Conservation (phyloP, 2,797 vertebrate genomes). For the Aulostomus chinensis region DNA sequence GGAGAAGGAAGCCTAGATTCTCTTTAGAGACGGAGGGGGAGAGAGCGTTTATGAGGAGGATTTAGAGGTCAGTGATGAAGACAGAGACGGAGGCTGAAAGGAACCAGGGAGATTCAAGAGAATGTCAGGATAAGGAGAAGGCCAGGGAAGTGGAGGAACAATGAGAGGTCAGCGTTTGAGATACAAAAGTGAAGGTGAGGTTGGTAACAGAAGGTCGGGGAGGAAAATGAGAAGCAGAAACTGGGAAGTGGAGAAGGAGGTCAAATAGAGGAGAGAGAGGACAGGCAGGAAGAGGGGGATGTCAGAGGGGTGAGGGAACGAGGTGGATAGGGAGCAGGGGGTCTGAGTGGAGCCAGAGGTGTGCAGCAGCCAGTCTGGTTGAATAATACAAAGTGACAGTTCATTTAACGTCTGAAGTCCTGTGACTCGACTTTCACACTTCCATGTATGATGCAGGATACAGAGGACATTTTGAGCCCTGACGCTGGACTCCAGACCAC, state of each 20-base stretch:
- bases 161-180: background rate
- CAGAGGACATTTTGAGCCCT: too few species aligned
- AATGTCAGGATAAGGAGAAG: background rate
- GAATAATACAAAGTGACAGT: slow-evolving; percentile 30
- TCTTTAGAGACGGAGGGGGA: background rate
- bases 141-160: background rate
- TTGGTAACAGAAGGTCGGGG: background rate
- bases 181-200: background rate
- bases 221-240: background rate
- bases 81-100: background rate
- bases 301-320: background rate
- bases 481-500: background rate
- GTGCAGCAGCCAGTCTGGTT: background rate
- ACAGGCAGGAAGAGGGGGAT: background rate
- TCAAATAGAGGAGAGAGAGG: slow-evolving; percentile 2
- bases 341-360: background rate
- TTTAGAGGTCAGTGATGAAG: background rate
- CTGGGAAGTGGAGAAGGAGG: background rate
- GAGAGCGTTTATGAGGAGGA: background rate
- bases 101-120: background rate
- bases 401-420: slow-evolving; percentile 20
- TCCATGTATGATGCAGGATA: background rate
- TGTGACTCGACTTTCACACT: slow-evolving; percentile 7
- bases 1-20: background rate
- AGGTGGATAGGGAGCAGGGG: slow-evolving; percentile 2